These are phyloP conservation scores for Hydropotes inermis DNA, from an alignment of 2,113 vertebrate species.

Conservation along the genomic window DNA sequence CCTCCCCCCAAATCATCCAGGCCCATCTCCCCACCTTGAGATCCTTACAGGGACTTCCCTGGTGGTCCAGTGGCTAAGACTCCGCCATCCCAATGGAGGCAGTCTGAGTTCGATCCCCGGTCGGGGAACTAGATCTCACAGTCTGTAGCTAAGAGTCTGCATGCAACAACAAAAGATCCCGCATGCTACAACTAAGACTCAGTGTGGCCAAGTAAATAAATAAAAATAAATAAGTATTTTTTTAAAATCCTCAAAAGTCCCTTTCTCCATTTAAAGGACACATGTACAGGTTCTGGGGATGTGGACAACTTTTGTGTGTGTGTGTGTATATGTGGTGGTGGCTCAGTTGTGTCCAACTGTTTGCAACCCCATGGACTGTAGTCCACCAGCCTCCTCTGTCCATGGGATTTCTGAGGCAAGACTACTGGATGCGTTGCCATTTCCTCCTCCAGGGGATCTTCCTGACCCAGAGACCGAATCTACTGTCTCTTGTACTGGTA, in stretches of 20 bases:
- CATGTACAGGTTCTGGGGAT: neutral
- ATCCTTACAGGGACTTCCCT: neutral
- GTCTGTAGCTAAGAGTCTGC: neutral
- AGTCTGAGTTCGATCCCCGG: neutral
- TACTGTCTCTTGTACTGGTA: neutral
- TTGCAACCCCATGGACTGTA: neutral
- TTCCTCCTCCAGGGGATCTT: neutral
- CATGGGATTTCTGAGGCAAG: neutral
- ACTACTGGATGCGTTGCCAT: neutral
- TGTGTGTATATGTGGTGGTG: neutral
- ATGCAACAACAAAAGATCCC: neutral
- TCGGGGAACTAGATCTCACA: neutral
- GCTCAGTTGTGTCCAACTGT: neutral
- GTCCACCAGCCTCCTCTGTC: neutral
- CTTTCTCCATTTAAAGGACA: neutral
- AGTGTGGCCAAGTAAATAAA: neutral
- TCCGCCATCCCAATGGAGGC: accelerated
- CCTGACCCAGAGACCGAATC: neutral
- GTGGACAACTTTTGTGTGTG: neutral
- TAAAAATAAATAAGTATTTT: neutral
- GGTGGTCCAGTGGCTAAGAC: neutral
- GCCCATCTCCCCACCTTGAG: neutral
- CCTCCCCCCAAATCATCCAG: neutral
- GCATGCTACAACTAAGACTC: neutral
- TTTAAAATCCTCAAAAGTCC: neutral